Conservation (phyloP, 37 sponge, comb jelly and placozoan species). For the Beroe ovata region DNA sequence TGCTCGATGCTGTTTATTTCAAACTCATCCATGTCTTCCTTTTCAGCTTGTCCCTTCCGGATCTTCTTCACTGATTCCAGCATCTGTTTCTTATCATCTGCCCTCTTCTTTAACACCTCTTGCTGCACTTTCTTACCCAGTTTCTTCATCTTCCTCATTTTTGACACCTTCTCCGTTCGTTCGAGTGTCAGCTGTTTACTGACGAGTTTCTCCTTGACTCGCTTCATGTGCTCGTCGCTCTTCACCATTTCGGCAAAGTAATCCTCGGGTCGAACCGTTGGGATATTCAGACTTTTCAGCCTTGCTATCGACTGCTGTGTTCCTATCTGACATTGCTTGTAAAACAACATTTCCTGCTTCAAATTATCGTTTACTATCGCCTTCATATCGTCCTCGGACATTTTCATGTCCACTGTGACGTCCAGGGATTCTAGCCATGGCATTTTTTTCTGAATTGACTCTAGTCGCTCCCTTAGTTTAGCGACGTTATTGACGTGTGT, state of each 20-base stretch:
- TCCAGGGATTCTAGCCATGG: slow-evolving; percentile 50
- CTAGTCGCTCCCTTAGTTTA: slow-evolving; percentile 13
- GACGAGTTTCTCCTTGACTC: slow-evolving; percentile 78
- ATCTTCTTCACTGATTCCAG: slow-evolving; percentile 37
- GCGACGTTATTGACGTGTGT: slow-evolving; percentile 30
- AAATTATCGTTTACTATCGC: slow-evolving; percentile 11
- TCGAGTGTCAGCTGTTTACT: slow-evolving; percentile 79
- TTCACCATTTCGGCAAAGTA: slow-evolving; percentile 99
- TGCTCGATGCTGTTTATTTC: slow-evolving; percentile 31
- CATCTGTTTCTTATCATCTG: slow-evolving; percentile 43
- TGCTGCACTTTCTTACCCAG: slow-evolving; percentile 88
- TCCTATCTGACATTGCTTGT: slow-evolving; percentile 29
- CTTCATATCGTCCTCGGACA: slow-evolving; percentile 20
- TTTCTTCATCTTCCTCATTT: slow-evolving; percentile 82
- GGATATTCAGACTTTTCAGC: background rate
- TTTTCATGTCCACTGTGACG: slow-evolving; percentile 55
- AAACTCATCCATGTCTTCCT: slow-evolving; percentile 47
- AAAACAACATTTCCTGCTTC: slow-evolving; percentile 65
- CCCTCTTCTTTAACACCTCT: slow-evolving; percentile 66
- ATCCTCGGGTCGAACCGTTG: slow-evolving; percentile 70
- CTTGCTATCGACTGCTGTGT: slow-evolving; percentile 28
- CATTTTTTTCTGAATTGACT: slow-evolving; percentile 20
- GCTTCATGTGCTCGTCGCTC: slow-evolving; percentile 95
- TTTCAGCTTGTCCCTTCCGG: slow-evolving; percentile 32
- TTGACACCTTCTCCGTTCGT: slow-evolving; percentile 82